Percentiles rank a stretch among this genome's conserved stretches.
These are phyloP conservation scores for Corythornis cristatus DNA, from an alignment of 2,113 vertebrate species.

Conservation along the genomic window DNA sequence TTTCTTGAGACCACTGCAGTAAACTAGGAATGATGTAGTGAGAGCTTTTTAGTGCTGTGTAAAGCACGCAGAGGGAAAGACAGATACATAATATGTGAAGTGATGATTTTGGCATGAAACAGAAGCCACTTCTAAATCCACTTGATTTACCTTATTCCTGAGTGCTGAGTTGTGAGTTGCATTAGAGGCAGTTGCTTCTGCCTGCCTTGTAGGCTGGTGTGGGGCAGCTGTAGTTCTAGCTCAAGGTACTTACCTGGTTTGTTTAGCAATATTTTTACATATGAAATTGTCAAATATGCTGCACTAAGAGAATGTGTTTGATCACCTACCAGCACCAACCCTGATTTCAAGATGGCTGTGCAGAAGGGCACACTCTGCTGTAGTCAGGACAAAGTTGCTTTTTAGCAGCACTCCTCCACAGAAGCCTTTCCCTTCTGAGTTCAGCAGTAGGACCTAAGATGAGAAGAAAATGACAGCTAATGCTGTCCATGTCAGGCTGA, in stretches of 20 bases:
- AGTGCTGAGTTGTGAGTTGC: neutral
- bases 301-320: neutral
- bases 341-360: conserved; percentile 34
- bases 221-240: neutral
- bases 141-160: neutral
- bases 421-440: conserved; percentile 62
- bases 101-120: neutral
- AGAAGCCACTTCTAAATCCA: neutral
- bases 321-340: conserved; percentile 72
- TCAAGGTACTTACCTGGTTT: neutral
- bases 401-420: conserved; percentile 85
- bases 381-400: conserved; percentile 79
- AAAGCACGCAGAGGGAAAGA: neutral
- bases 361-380: conserved; percentile 78
- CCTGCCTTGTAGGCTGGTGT: neutral
- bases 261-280: neutral
- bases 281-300: neutral
- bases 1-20: neutral
- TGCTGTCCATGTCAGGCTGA: neutral
- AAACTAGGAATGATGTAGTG: neutral
- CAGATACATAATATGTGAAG: neutral
- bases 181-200: neutral
- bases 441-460: conserved; percentile 79
- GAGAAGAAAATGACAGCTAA: neutral
- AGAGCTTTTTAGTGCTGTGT: neutral